Evolutionary conservation across 1,140 invertebrate genomes (phyloP).

Genomic region (Macrobrachium nipponense): DNA sequence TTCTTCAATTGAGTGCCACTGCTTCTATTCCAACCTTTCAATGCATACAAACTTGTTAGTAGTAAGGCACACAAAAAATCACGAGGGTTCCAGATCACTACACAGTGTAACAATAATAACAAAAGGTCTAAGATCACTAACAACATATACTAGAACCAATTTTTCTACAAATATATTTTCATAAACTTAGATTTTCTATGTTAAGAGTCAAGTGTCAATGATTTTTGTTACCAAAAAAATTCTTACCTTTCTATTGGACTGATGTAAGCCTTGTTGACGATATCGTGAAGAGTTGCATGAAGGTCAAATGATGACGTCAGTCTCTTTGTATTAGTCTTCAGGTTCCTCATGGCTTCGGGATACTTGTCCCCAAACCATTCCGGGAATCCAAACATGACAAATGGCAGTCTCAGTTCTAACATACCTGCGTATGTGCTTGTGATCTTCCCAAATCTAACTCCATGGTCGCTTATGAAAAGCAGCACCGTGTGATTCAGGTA

Average conservation of each 20-base stretch:
- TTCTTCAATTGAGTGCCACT: too few relatives aligned
- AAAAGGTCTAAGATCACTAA: too few relatives aligned
- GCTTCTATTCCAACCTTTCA: too few relatives aligned
- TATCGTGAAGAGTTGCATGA: conserved; percentile 68
- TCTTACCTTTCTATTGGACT: neutral
- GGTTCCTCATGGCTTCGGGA: conserved; percentile 75
- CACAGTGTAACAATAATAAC: too few relatives aligned
- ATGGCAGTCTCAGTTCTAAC: conserved; percentile 90
- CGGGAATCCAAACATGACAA: conserved; percentile 83
- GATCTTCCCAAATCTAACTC: conserved; percentile 87
- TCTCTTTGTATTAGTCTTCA: conserved; percentile 75
- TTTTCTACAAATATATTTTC: too few relatives aligned
- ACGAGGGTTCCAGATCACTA: too few relatives aligned
- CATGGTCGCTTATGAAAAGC: conserved; percentile 92
- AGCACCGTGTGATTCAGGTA: conserved; percentile 74
- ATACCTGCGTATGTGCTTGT: conserved; percentile 85
- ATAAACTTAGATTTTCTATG: too few relatives aligned
- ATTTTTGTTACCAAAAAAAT: neutral
- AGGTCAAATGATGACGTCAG: conserved; percentile 71
- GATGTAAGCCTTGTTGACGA: neutral
- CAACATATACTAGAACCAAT: too few relatives aligned
- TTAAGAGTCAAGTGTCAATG: too few relatives aligned
- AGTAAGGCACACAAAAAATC: too few relatives aligned
- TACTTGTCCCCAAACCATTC: conserved; percentile 77
- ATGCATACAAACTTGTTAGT: too few relatives aligned